These are phyloP conservation scores for Hydrochoerus hydrochaeris DNA, from an alignment of 2,113 vertebrate genomes.

Conservation along the genomic window DNA sequence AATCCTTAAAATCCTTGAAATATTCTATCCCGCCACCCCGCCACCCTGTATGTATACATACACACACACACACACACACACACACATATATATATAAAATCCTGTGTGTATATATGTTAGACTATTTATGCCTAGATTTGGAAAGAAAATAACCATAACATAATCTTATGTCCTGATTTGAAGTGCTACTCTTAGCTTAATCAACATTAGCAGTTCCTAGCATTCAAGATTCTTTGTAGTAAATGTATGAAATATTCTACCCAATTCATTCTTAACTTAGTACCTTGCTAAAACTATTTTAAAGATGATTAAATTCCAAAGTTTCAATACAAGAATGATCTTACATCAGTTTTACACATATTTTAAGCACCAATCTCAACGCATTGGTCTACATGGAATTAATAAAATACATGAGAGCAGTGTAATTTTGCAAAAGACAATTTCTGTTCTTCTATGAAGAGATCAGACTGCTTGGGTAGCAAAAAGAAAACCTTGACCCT, in stretches of 20 bases:
- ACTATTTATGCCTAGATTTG: background rate
- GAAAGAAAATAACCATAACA: background rate
- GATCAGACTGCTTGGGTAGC: background rate
- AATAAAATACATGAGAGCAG: constrained; percentile 23
- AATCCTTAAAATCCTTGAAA: background rate
- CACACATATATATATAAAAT: background rate
- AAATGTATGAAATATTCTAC: constrained; percentile 8
- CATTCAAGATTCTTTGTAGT: constrained; percentile 29
- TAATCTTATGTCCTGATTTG: background rate
- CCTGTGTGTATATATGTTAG: too few relatives aligned
- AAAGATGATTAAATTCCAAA: background rate
- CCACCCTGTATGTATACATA: background rate
- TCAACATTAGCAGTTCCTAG: background rate
- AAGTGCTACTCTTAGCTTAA: background rate
- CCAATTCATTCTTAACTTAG: background rate
- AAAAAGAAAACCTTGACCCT: background rate
- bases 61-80: background rate
- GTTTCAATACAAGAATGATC: background rate
- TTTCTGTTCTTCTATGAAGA: background rate
- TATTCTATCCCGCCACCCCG: background rate
- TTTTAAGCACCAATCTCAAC: background rate
- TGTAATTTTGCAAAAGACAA: constrained; percentile 49
- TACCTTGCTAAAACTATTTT: background rate
- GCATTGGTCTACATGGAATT: background rate
- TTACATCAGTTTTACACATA: background rate